Percentiles rank a stretch among this genome's conserved stretches.
These are phyloP conservation scores for Triops longicaudatus DNA, from an alignment of 1,140 invertebrate genomes.

Conservation along the genomic window DNA sequence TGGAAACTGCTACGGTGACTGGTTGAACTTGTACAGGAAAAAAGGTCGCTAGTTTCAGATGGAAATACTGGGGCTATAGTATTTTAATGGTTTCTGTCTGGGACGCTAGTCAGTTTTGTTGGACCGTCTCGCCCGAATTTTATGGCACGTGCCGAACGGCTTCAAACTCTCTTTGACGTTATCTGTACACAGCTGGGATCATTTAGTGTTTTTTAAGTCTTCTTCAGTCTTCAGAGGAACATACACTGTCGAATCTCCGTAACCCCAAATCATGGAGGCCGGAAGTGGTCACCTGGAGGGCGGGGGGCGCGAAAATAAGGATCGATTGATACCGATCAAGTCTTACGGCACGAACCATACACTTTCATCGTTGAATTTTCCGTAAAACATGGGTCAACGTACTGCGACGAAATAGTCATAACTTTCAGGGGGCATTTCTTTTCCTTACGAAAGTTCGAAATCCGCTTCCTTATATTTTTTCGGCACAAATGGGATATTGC, in stretches of 20 bases:
- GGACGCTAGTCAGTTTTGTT: not conserved
- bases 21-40: not conserved
- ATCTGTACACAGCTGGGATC: not conserved
- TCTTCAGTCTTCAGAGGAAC: not conserved
- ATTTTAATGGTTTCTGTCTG: conserved; percentile 13
- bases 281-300: conserved; percentile 4
- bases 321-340: not conserved
- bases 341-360: too few species aligned
- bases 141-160: conserved; percentile 4
- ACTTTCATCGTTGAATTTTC: too few species aligned
- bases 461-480: too few species aligned
- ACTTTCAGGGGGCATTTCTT: too few species aligned
- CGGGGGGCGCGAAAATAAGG: not conserved
- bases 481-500: too few species aligned
- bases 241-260: not conserved
- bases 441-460: too few species aligned
- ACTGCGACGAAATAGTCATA: too few species aligned
- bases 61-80: not conserved
- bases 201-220: not conserved
- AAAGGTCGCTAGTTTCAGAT: not conserved
- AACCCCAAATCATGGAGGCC: not conserved
- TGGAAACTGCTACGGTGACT: too few species aligned
- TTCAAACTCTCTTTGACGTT: not conserved
- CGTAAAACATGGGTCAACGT: too few species aligned
- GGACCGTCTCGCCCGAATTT: not conserved